These are phyloP conservation scores for Sebastes matsubarae DNA, from an alignment of 2,797 vertebrate genomes.

Conservation along the genomic window DNA sequence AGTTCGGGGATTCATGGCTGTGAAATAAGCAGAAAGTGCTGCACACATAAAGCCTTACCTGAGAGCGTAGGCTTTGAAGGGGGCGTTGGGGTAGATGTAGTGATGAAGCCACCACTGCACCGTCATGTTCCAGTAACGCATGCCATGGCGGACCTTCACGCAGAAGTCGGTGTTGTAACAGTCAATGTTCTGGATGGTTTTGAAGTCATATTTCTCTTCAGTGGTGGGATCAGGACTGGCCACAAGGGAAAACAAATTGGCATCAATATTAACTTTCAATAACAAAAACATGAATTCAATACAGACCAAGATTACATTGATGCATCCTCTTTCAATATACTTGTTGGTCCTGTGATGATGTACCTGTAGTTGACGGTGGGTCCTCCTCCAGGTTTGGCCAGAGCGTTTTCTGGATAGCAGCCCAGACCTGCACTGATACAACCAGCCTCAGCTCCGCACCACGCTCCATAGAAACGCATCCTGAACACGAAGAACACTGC, in stretches of 20 bases:
- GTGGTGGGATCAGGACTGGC: slow-evolving; percentile 71
- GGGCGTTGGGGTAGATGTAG: slow-evolving; percentile 90
- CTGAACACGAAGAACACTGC: slow-evolving; percentile 91
- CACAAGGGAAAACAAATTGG: not conserved
- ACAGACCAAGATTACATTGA: not conserved
- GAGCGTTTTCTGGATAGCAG: slow-evolving; percentile 88
- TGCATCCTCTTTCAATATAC: not conserved
- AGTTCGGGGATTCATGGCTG: not conserved
- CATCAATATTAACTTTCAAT: not conserved
- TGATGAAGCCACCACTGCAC: slow-evolving; percentile 96
- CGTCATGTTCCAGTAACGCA: slow-evolving; percentile 97
- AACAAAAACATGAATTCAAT: not conserved
- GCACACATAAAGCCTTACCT: slow-evolving; percentile 74
- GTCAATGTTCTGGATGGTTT: slow-evolving; percentile 92
- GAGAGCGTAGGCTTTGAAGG: slow-evolving; percentile 86
- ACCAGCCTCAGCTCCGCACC: slow-evolving; percentile 89
- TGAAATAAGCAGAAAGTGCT: not conserved
- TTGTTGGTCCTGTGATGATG: not conserved
- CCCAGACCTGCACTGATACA: slow-evolving; percentile 91
- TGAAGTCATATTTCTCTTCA: slow-evolving; percentile 86
- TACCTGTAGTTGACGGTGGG: slow-evolving; percentile 87
- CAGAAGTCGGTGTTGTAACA: slow-evolving; percentile 93
- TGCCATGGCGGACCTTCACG: slow-evolving; percentile 91
- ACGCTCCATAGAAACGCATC: slow-evolving; percentile 94
- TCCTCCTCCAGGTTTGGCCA: slow-evolving; percentile 88